Conservation (phyloP, 1,140 invertebrate genomes). For the Neodiprion fabricii region DNA sequence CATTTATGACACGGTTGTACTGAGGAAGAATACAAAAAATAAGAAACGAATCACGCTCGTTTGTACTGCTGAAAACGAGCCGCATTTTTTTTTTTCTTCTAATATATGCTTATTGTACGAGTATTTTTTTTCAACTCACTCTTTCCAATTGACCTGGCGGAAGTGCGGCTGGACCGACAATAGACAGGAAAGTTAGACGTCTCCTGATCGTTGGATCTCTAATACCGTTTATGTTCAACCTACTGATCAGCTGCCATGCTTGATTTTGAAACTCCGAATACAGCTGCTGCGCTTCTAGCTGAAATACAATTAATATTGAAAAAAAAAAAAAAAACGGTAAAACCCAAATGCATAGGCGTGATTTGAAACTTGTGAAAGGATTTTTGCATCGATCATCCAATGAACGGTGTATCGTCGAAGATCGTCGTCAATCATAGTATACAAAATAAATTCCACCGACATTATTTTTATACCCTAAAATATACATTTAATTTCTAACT, state of each 20-base stretch:
- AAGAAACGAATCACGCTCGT: background rate
- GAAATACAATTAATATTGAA: slow-evolving; percentile 43
- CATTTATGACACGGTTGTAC: slow-evolving; percentile 86
- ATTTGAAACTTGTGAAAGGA: too few species aligned
- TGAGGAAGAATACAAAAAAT: slow-evolving; percentile 47
- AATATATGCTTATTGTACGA: background rate
- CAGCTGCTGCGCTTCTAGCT: slow-evolving; percentile 77
- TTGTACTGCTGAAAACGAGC: background rate
- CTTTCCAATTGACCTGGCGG: slow-evolving; percentile 83
- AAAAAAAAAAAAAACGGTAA: slow-evolving; percentile 23
- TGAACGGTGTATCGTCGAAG: too few species aligned
- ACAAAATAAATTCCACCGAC: too few species aligned
- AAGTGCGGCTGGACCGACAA: slow-evolving; percentile 84
- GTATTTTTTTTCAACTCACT: slow-evolving; percentile 63
- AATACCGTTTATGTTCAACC: slow-evolving; percentile 69
- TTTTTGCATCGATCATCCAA: too few species aligned
- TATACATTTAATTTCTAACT: too few species aligned
- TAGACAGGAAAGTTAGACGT: slow-evolving; percentile 78
- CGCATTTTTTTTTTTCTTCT: background rate
- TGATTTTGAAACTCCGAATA: slow-evolving; percentile 83
- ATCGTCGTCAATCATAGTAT: too few species aligned
- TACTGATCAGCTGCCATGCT: slow-evolving; percentile 75
- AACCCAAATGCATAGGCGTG: background rate
- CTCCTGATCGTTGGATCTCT: slow-evolving; percentile 74
- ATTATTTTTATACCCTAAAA: too few species aligned